These are phyloP conservation scores for Drosophila lutescens DNA, from an alignment of 2,888 invertebrate genomes.

Conservation along the genomic window DNA sequence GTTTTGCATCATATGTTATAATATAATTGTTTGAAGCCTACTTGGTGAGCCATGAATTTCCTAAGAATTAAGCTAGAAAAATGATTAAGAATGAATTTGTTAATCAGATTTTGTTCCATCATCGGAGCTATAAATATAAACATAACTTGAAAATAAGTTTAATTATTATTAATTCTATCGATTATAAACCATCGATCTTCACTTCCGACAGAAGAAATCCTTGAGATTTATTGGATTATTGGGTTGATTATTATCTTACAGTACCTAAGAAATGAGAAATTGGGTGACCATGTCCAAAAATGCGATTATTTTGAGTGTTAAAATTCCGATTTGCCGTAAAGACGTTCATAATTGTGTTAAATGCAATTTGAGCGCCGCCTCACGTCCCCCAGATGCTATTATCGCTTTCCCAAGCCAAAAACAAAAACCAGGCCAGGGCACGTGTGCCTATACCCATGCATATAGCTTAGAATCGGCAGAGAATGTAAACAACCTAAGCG, in stretches of 20 bases:
- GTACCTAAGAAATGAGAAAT: no score
- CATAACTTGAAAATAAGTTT: neutral
- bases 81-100: no score
- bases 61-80: no score
- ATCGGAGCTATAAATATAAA: neutral
- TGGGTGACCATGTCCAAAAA: neutral
- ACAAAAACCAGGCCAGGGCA: constrained; percentile 37
- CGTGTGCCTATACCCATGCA: constrained; percentile 38
- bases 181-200: no score
- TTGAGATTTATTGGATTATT: no score
- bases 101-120: no score
- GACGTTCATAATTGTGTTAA: constrained; percentile 19
- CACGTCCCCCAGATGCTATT: constrained; percentile 49
- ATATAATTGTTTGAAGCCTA: neutral
- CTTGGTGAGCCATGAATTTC: no score
- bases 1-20: constrained; percentile 5
- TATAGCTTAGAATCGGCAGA: constrained; percentile 11
- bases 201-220: neutral
- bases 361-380: constrained; percentile 38
- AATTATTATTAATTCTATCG: no score
- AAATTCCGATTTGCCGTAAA: constrained; percentile 8
- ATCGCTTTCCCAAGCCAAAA: constrained; percentile 28
- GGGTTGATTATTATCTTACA: no score
- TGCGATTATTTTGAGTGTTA: neutral
- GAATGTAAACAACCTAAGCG: constrained; percentile 3